Conservation (phyloP, 1,140 invertebrate genomes). For the Eulimnadia texana region DNA sequence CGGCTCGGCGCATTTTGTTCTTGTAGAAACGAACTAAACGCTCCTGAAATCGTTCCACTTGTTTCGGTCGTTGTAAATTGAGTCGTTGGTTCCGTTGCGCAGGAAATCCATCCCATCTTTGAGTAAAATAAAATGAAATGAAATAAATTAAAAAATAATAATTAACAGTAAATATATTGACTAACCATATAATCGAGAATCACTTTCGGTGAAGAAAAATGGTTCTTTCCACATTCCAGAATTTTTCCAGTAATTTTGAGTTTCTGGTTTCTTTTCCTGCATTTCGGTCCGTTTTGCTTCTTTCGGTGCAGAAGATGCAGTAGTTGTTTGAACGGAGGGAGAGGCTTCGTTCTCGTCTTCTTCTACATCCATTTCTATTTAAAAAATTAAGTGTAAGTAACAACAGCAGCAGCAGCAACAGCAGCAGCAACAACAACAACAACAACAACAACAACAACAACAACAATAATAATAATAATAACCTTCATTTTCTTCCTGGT, state of each 20-base stretch:
- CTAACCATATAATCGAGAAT: constrained; percentile 2
- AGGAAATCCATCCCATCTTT: constrained; percentile 7
- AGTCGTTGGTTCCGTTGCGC: not conserved
- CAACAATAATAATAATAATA: not conserved
- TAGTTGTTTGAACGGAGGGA: no score
- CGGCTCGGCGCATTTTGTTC: constrained; percentile 6
- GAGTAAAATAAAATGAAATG: not conserved
- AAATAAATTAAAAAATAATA: not conserved
- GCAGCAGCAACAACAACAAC: no score
- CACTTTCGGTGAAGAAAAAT: constrained; percentile 1
- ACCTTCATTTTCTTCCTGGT: not conserved
- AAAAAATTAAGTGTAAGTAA: no score
- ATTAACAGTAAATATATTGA: not conserved
- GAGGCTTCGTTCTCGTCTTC: no score
- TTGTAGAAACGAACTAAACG: constrained; percentile 7
- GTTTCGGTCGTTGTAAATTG: not conserved
- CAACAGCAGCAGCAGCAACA: no score
- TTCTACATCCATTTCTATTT: no score
- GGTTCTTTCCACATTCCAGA: constrained; percentile 10
- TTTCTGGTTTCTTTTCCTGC: not conserved
- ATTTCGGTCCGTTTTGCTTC: not conserved
- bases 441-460: no score
- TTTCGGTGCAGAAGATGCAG: not conserved
- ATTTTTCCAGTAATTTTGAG: not conserved
- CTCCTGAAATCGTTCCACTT: not conserved